A percentile compares a stretch with the other conserved stretches of the same genome.
Evolutionary conservation across 2,888 invertebrate genomes (phyloP).

Genomic region (Drosophila borborema): DNA sequence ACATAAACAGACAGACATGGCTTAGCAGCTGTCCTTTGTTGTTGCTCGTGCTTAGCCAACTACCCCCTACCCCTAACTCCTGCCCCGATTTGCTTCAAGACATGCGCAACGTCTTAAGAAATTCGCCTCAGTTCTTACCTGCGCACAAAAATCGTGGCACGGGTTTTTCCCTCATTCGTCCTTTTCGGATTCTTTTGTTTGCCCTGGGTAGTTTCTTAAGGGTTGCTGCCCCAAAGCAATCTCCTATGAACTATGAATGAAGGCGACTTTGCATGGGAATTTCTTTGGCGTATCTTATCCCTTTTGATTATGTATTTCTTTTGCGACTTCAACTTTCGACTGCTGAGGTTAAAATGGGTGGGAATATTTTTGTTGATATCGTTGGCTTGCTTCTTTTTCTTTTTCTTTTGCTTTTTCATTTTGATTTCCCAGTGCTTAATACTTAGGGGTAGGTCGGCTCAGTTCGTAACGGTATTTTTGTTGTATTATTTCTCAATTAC

Average conservation of each 20-base stretch:
- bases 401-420: constrained; percentile 2
- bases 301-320: neutral
- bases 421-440: constrained; percentile 8
- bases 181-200: constrained; percentile 47
- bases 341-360: constrained; percentile 83
- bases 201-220: constrained; percentile 17
- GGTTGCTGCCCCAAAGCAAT: constrained; percentile 31
- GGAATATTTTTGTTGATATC: constrained; percentile 80
- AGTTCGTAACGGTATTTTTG: constrained; percentile 25
- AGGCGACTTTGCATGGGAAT: constrained; percentile 69
- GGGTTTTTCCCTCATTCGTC: constrained; percentile 55
- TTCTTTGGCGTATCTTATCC: constrained; percentile 37
- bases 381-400: constrained; percentile 22
- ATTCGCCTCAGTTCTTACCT: constrained; percentile 52
- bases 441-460: constrained; percentile 30
- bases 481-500: constrained; percentile 32
- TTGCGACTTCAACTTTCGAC: constrained; percentile 68
- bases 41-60: constrained; percentile 32
- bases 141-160: constrained; percentile 65
- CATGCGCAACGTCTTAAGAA: constrained; percentile 81
- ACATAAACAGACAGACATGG: constrained; percentile 13
- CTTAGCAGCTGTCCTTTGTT: constrained; percentile 66
- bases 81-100: constrained; percentile 61
- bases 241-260: constrained; percentile 36
- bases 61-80: constrained; percentile 25